Base-by-base conservation (phyloP, 2,888 invertebrate species). In the Celastrina argiolus region DNA sequence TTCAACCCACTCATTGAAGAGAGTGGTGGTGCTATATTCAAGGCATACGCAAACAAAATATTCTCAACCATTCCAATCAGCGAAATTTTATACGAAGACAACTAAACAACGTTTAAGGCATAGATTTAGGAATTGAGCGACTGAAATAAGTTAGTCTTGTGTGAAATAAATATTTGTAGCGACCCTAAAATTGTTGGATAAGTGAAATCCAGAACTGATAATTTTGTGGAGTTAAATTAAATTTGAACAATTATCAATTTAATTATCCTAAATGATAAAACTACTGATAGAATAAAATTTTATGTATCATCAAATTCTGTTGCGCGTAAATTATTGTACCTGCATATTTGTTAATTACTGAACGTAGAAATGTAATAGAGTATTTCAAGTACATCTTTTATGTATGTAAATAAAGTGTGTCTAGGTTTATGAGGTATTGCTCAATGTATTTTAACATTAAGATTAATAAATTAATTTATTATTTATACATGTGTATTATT, bases 1-100 rank as follows among this genome's bases (percentile, higher is more conserved):
- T 84, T 95, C 45, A 94, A 92, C 76, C 95, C 95, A 0, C 92
- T 95, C 45, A 92, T 94, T 59, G 94, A 95, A 65, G 95, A 95
- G 72, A 94, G 94, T 0, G 88, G 92, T 0, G 92, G 92, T 0
- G 93, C 93, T 7, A 91, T 95, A 56, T 88, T 93, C 70, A 92
- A 92, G 74, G 91, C 93, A 1, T 89, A 93, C 73, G 81, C 91
- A 61, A 92, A 94, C 74, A 93, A 94, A 80, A 88, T 94, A 51
- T 82, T 94, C 12, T 88, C 91, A 5, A 87, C 82, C 8, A 85
- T 94, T 67, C 93, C 94, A 8, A 87, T 93, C 22, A 91, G 90
- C 0, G 94, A 94, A 75, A 80, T 94, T 42, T 78, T 94, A 7
- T 86, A 87, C 12, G 90, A 91, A 66, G 78, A 78, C 22, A 66